Evolutionary conservation across 2,797 vertebrate species (phyloP), one percentile per base, ranked within the genome.

Genomic region (Epinephelus awoara): DNA sequence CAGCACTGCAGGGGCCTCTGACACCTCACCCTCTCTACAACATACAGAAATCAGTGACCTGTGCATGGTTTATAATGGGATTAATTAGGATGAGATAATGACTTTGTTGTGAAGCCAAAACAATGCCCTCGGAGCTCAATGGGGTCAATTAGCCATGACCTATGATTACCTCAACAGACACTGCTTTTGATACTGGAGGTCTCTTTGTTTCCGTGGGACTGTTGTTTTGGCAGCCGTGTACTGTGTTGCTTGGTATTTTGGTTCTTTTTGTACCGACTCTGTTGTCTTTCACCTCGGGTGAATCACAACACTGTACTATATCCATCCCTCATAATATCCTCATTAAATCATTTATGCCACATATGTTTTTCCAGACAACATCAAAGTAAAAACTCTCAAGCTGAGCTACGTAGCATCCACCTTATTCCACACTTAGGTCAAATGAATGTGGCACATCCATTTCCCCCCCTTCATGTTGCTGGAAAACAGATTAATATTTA

Each of bases 401-500:
- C 42, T 23, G 15, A 66, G 67, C 59, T 46, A 38, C 49, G 18
- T 12, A 34, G 51, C 67, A 54, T 57, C 52, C 50, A 64, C 56
- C 69, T 76, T 57, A 63, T 69, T 77, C 27, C 34, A 72, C 56
- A 23, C 63, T 49, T 46, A 66, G 86, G 85, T 91, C 83, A 91
- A 89, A 87, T 40, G n/a, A 90, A 85, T 62, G 67, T 85, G 77
- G 63, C 74, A 59, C 69, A 55, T 80, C 19, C 27, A 80, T 83
- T 84, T 70, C 80, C 71, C 54, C 50, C 51, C 61, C 66, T 86
- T 85, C 72, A 55, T 84, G 72, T 69, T 64, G 57, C 76, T 73
- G 61, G n/a, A 74, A 66, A 85, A 84, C 52, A 66, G 52, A 88
- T 91, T 83, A 59, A 91, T 91, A 92, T 91, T 89, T 85, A 92